These are phyloP conservation scores for Conomelus anceps DNA, from an alignment of 2,888 invertebrate species.

Conservation along the genomic window DNA sequence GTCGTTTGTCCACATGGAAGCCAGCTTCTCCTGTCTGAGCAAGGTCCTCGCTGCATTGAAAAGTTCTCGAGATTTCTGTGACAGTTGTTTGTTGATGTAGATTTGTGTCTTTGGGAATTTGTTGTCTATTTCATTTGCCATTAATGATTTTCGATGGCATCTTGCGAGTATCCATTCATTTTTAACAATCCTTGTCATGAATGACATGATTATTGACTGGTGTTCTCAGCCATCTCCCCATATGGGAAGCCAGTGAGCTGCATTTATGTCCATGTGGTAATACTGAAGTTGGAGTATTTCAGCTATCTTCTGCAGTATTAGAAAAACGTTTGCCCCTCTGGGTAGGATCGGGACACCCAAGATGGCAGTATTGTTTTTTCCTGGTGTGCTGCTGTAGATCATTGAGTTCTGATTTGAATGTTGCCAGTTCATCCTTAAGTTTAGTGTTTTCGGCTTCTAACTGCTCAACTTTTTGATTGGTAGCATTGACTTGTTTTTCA, in stretches of 20 bases:
- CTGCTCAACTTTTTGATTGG: background rate
- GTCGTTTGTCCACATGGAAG: background rate
- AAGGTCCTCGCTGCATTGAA: background rate
- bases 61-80: background rate
- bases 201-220: background rate
- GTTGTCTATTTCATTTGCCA: background rate
- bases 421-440: background rate
- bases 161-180: background rate
- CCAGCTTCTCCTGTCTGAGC: background rate
- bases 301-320: background rate
- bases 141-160: background rate
- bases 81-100: background rate
- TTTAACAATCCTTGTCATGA: background rate
- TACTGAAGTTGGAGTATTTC: background rate
- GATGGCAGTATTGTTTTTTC: background rate
- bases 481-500: background rate
- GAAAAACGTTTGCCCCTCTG: background rate
- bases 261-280: background rate
- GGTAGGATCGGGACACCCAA: background rate
- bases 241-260: background rate
- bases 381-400: background rate
- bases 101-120: background rate
- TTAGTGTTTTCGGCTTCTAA: background rate
- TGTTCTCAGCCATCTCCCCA: background rate
- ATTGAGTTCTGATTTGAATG: background rate